Conservation (phyloP, 2,888 invertebrate genomes). For the Cheiracanthium punctorium region DNA sequence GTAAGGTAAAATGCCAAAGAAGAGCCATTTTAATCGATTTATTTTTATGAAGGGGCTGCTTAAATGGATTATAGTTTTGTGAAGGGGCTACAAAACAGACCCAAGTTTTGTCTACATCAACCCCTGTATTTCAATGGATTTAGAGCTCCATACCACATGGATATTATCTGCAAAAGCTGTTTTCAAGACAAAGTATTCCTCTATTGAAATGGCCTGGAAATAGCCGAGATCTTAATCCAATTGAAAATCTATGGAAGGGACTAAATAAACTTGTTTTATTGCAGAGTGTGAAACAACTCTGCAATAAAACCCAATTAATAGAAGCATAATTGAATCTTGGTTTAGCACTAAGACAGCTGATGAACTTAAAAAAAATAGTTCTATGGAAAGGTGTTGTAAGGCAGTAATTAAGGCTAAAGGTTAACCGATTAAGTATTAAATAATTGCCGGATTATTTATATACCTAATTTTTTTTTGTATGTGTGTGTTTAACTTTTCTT, state of each 20-base stretch:
- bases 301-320: conserved; percentile 26
- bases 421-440: conserved; percentile 2
- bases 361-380: not conserved
- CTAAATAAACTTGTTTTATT: conserved; percentile 21
- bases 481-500: not conserved
- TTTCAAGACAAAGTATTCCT: conserved; percentile 24
- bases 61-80: too few species aligned
- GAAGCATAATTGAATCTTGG: conserved; percentile 20
- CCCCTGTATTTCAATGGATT: too few species aligned
- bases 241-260: conserved; percentile 14
- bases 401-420: conserved; percentile 3
- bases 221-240: conserved; percentile 13
- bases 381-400: not conserved
- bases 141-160: not conserved
- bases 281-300: not conserved
- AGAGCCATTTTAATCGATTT: too few species aligned
- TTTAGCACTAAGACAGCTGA: conserved; percentile 16
- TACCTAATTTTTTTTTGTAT: not conserved
- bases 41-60: too few species aligned
- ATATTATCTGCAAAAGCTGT: conserved; percentile 8
- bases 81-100: too few species aligned
- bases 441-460: not conserved
- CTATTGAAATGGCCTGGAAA: conserved; percentile 23
- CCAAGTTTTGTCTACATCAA: too few species aligned
- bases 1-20: too few species aligned